These are phyloP conservation scores for Crotalus viridis DNA, from an alignment of 2,113 vertebrate genomes.

Conservation along the genomic window DNA sequence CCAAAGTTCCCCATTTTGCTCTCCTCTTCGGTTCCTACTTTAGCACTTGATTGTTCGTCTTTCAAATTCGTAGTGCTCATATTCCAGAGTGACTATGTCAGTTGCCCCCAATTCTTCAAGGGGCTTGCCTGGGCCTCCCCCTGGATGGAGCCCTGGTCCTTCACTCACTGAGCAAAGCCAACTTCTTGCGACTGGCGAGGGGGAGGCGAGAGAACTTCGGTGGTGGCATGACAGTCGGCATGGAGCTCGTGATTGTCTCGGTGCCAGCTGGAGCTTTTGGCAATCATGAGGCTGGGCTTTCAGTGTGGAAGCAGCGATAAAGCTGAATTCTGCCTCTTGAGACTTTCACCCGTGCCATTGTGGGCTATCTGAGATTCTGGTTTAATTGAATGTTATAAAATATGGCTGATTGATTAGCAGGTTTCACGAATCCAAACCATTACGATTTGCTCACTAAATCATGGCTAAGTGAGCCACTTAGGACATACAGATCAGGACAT, in stretches of 20 bases:
- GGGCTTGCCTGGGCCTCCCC: not conserved
- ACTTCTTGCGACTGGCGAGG: not conserved
- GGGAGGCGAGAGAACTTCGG: not conserved
- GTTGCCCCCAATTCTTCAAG: not conserved
- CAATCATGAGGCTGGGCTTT: not conserved
- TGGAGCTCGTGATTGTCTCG: not conserved
- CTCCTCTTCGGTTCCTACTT: not conserved
- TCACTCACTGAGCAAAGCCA: not conserved
- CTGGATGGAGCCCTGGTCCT: not conserved
- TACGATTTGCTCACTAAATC: not conserved
- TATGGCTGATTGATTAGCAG: not conserved
- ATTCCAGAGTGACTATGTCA: not conserved
- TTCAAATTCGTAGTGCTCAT: not conserved
- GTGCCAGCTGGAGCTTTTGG: not conserved
- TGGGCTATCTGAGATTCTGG: not conserved
- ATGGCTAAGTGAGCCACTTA: not conserved
- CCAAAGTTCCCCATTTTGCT: not conserved
- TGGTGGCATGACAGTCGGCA: slow-evolving; percentile 23
- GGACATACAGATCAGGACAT: not conserved
- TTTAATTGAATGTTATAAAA: not conserved
- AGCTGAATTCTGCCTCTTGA: not conserved
- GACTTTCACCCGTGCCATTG: not conserved
- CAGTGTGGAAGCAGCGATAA: not conserved
- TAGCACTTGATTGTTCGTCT: rapidly evolving
- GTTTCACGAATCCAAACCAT: not conserved